phyloP scores from a whole-genome alignment of 1,140 invertebrate genomes.

The Polypedilum pembai region DNA sequence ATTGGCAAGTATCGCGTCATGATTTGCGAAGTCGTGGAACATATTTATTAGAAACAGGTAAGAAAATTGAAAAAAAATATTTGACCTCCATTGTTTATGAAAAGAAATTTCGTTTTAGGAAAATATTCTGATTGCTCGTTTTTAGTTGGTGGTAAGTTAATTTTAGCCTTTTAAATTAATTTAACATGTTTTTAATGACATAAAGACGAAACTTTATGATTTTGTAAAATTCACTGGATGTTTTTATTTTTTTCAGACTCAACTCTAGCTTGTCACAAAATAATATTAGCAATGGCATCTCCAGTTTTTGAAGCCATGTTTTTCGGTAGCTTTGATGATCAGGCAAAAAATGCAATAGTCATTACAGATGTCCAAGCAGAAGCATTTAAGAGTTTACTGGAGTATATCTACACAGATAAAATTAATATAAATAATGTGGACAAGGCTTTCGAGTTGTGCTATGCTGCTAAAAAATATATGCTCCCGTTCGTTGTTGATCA shows the following conservation, averaged over 20 bases:
- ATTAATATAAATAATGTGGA: conserved; percentile 71
- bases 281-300: conserved; percentile 74
- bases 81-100: background rate
- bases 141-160: conserved; percentile 55
- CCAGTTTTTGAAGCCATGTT: conserved; percentile 78
- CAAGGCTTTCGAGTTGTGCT: conserved; percentile 75
- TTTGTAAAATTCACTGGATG: background rate
- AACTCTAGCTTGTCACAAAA: conserved; percentile 67
- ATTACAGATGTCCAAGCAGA: conserved; percentile 78
- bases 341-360: conserved; percentile 59
- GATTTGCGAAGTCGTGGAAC: conserved; percentile 60
- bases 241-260: conserved; percentile 42
- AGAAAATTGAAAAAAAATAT: conserved; percentile 34
- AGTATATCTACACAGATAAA: conserved; percentile 76
- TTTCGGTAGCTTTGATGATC: conserved; percentile 59
- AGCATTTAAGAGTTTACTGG: conserved; percentile 68
- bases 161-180: background rate
- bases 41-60: conserved; percentile 61
- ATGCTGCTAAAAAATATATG: conserved; percentile 84
- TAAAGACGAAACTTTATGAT: no score
- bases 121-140: conserved; percentile 62
- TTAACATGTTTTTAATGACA: no score
- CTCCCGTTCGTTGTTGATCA: conserved; percentile 69
- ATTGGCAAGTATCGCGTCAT: conserved; percentile 67
- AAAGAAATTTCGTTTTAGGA: background rate